Conservation (phyloP, 2,888 invertebrate genomes). For the Keiferia lycopersicella region DNA sequence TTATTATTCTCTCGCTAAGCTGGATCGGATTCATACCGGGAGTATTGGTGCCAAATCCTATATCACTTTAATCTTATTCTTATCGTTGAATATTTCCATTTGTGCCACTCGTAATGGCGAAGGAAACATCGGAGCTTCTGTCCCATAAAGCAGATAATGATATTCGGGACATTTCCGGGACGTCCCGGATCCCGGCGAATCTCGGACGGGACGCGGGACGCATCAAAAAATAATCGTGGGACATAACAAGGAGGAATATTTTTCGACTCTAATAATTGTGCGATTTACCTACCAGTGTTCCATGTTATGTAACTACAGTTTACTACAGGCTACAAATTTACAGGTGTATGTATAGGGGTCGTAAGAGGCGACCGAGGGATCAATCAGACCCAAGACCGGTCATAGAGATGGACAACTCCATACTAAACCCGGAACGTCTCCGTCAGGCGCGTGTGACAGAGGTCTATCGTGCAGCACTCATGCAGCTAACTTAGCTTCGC, state of each 20-base stretch:
- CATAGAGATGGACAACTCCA: no score
- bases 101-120: slow-evolving; percentile 1
- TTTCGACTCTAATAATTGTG: not conserved
- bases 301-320: no score
- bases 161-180: slow-evolving; percentile 18
- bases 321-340: no score
- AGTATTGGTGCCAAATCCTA: not conserved
- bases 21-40: not conserved
- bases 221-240: slow-evolving; percentile 14
- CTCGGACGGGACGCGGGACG: slow-evolving; percentile 3
- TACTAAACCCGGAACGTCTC: no score
- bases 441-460: no score
- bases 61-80: not conserved
- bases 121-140: slow-evolving; percentile 33
- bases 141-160: slow-evolving; percentile 31
- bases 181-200: not conserved
- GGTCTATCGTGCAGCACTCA: no score
- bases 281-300: no score
- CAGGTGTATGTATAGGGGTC: no score
- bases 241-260: not conserved
- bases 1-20: not conserved
- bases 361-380: no score
- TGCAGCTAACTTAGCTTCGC: no score
- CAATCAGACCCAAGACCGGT: no score
- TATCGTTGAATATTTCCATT: slow-evolving; percentile 12